Conservation (phyloP, 2,797 vertebrate genomes). For the Eupleurogrammus muticus region DNA sequence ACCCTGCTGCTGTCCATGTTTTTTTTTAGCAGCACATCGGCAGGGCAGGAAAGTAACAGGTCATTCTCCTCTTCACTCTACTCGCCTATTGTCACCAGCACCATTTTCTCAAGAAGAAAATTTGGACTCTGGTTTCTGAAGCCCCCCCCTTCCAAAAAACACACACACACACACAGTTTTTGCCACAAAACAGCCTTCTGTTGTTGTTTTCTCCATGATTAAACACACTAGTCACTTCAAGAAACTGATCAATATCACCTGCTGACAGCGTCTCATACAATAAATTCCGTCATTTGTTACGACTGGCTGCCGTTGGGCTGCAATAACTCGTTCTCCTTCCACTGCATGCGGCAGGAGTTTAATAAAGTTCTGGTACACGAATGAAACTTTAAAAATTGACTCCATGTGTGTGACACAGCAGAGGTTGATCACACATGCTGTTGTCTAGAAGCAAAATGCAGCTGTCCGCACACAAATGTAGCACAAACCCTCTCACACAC, state of each 20-base stretch:
- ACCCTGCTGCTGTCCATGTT: no score
- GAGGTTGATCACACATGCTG: slow-evolving; percentile 42
- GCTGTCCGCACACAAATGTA: slow-evolving; percentile 5
- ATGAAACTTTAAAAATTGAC: slow-evolving; percentile 25
- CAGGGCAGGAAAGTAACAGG: no score
- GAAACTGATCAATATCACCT: slow-evolving; percentile 17
- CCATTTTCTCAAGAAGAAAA: slow-evolving; percentile 23
- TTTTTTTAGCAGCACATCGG: no score
- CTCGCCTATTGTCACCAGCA: no score
- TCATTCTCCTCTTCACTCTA: neutral
- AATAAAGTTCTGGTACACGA: slow-evolving; percentile 36
- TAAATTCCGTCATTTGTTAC: slow-evolving; percentile 31
- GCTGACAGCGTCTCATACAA: slow-evolving; percentile 9
- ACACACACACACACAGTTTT: neutral
- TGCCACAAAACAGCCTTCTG: slow-evolving; percentile 6
- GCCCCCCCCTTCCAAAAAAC: slow-evolving; percentile 10
- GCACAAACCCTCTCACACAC: slow-evolving; percentile 29
- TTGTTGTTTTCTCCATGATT: slow-evolving; percentile 19
- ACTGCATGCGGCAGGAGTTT: neutral
- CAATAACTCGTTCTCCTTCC: slow-evolving; percentile 3
- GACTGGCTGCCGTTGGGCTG: slow-evolving; percentile 4
- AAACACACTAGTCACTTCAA: slow-evolving; percentile 21
- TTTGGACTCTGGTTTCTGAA: slow-evolving; percentile 29
- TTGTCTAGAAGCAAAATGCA: slow-evolving; percentile 37
- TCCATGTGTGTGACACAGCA: slow-evolving; percentile 19